Base-by-base conservation (phyloP, 2,797 vertebrate genomes). In the Sebastes hubbsi region DNA sequence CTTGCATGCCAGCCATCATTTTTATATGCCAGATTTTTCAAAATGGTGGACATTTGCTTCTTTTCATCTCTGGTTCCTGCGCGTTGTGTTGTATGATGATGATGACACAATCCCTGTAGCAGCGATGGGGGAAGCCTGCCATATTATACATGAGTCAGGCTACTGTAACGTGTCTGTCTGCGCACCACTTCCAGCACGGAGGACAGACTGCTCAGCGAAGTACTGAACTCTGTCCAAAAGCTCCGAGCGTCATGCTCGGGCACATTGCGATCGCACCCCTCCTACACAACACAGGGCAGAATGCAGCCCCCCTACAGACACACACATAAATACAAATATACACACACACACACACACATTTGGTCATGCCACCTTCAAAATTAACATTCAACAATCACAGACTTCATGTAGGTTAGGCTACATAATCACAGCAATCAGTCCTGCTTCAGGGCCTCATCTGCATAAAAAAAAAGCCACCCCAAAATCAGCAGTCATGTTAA, bases 231-330 rank as follows among this genome's bases (percentile, higher is more conserved):
- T 78, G 89, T 91, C 91, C 91, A 89, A 88, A 75, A 72, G 71
- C 85, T 84, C 75, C 29, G 38, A 87, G 88, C 88, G 89, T 93
- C 91, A 93, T 86, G 85, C 81, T 71, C 75, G 75, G 87, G 83
- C 90, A 73, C 86, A 79, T 87, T 80, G 91, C 25, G 83, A 89
- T 94, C 90, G 55, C 93, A 94, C 91, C 38, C 87, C 88, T 87
- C 93, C 92, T 78, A 93, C 93, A 89, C 89, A 91, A 81, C 91
- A 88, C 89, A 89, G 88, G 89, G 85, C 81, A 80, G 81, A 85
- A 88, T 29, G 76, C 88, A 77, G 65, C 75, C 69, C 72, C 65
- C 77, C 69, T 46, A 54, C 67, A 79, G 69, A 68, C 64, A 69
- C 65, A 81, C 64, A 79, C 46, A 79, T 46, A 81, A 60, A 86